Percentiles rank a stretch among this genome's conserved stretches.
These are phyloP conservation scores for Ecliptopera silaceata DNA, from an alignment of 2,888 invertebrate species.

Conservation along the genomic window DNA sequence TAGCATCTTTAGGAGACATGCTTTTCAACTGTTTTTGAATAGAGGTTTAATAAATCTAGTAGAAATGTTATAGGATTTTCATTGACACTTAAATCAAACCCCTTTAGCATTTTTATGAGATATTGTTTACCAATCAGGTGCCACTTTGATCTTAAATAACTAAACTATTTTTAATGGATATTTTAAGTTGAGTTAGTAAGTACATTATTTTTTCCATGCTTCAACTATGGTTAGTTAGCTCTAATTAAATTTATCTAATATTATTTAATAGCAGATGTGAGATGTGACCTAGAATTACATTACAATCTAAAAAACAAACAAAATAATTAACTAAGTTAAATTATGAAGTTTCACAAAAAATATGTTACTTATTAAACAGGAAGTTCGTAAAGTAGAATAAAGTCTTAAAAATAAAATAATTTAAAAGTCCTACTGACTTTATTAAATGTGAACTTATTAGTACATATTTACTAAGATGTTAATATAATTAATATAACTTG, in stretches of 20 bases:
- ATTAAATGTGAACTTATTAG: too few relatives aligned
- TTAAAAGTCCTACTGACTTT: conserved; percentile 2
- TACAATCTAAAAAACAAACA: background rate
- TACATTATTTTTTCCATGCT: too few relatives aligned
- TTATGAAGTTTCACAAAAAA: background rate
- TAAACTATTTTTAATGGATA: too few relatives aligned
- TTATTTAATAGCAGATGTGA: background rate
- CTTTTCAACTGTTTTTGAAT: background rate
- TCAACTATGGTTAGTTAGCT: background rate
- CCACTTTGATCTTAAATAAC: too few relatives aligned
- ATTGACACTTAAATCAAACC: too few relatives aligned
- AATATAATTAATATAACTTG: too few relatives aligned
- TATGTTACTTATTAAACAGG: background rate
- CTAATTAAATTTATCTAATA: background rate
- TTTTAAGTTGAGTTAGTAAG: too few relatives aligned
- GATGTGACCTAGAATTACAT: conserved; percentile 1
- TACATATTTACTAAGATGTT: too few relatives aligned
- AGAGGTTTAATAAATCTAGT: too few relatives aligned
- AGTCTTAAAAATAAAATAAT: background rate
- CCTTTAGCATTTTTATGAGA: too few relatives aligned
- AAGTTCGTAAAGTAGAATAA: background rate
- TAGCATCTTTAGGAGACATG: conserved; percentile 19
- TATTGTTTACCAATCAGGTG: too few relatives aligned
- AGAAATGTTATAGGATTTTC: background rate
- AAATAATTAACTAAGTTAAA: background rate